Evolutionary conservation across 1,140 invertebrate species (phyloP).

Genomic region (Panulirus ornatus): DNA sequence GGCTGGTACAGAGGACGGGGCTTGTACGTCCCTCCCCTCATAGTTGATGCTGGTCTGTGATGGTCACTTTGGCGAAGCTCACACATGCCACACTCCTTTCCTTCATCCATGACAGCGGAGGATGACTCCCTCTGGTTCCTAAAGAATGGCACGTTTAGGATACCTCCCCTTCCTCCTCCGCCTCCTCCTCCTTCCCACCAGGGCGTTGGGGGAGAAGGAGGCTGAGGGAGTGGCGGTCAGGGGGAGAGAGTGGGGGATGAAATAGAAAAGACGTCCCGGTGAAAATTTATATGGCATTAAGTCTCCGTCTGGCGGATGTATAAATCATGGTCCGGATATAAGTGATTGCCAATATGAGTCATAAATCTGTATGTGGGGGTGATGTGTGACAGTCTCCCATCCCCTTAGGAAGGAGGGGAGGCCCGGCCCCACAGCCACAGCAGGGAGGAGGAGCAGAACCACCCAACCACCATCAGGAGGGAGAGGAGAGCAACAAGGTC

Average conservation of each 20-base stretch:
- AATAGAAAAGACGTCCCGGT: conserved; percentile 2
- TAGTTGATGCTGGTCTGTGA: no score
- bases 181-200: no score
- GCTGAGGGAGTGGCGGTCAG: not conserved
- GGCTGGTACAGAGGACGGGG: no score
- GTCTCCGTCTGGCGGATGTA: not conserved
- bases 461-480: not conserved
- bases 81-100: no score
- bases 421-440: not conserved
- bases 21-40: no score
- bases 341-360: conserved; percentile 3
- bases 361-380: not conserved
- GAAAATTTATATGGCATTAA: conserved; percentile 4
- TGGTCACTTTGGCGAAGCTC: no score
- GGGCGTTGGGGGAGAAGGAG: not conserved
- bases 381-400: not conserved
- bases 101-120: no score
- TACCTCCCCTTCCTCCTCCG: no score
- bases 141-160: no score
- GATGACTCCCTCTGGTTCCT: no score
- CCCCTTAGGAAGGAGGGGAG: no score
- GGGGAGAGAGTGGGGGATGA: not conserved
- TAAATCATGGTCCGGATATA: not conserved
- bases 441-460: not conserved
- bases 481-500: no score